Conservation (phyloP, 2,888 invertebrate species). For the Reticulitermes lucifugus region DNA sequence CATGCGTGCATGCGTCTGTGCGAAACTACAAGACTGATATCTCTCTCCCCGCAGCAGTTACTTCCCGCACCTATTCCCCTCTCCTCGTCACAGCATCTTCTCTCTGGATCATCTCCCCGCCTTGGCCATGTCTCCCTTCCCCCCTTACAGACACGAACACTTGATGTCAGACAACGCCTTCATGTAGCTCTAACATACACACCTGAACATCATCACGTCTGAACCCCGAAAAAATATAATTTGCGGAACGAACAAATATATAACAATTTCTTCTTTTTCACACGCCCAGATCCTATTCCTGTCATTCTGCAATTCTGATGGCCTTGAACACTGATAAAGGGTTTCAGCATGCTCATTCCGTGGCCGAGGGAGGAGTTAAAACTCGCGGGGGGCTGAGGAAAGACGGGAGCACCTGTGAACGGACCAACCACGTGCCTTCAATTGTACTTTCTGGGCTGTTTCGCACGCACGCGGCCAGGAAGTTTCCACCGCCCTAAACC, state of each 20-base stretch:
- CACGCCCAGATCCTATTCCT: not conserved
- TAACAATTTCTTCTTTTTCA: not conserved
- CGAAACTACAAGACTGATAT: slow-evolving; percentile 39
- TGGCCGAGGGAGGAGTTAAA: slow-evolving; percentile 34
- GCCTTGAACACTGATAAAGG: slow-evolving; percentile 18
- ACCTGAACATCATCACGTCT: not conserved
- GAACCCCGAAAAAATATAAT: too few species aligned
- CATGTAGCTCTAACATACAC: not conserved
- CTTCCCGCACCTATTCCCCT: not conserved
- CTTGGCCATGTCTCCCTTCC: slow-evolving; percentile 27
- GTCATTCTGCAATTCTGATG: not conserved
- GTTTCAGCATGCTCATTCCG: slow-evolving; percentile 18
- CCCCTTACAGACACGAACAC: not conserved
- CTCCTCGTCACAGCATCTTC: too few species aligned
- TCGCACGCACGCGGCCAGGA: not conserved
- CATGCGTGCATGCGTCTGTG: slow-evolving; percentile 39
- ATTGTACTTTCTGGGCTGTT: not conserved
- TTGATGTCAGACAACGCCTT: slow-evolving; percentile 22
- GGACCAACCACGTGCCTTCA: slow-evolving; percentile 49
- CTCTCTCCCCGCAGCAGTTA: slow-evolving; percentile 22
- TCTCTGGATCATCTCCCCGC: slow-evolving; percentile 17
- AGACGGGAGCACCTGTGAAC: slow-evolving; percentile 47
- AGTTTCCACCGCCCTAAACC: not conserved
- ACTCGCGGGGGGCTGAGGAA: not conserved
- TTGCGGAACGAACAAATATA: not conserved